These are phyloP conservation scores for Anguilla japonica DNA, from an alignment of 2,113 vertebrate species.

Conservation along the genomic window DNA sequence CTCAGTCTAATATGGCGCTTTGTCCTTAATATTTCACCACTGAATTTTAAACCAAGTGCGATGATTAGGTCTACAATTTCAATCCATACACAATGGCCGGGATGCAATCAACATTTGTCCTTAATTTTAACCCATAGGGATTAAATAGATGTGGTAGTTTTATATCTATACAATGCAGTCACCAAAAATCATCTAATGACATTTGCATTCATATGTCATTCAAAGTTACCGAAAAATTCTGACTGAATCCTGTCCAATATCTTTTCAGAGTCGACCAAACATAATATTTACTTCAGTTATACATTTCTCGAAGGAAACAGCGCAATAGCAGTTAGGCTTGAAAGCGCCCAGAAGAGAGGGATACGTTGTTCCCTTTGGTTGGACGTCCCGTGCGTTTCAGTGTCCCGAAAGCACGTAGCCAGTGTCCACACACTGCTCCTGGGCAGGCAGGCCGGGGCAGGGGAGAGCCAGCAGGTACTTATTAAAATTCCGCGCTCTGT, in stretches of 20 bases:
- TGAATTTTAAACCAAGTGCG: background rate
- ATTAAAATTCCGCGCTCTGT: constrained; percentile 37
- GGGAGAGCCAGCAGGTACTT: constrained; percentile 35
- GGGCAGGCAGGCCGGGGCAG: background rate
- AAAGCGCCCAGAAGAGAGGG: background rate
- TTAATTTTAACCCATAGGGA: background rate
- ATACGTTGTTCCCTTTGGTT: background rate
- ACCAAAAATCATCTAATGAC: too few species aligned
- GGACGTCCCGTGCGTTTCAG: background rate
- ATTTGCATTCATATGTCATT: too few species aligned
- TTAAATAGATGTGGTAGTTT: background rate
- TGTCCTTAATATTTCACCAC: background rate
- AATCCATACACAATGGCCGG: background rate
- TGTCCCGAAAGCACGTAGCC: too few species aligned
- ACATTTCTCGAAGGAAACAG: background rate
- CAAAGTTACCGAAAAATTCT: too few species aligned
- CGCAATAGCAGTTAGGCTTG: background rate
- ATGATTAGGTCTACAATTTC: background rate
- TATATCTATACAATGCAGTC: background rate
- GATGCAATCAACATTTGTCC: background rate
- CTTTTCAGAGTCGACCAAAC: too few species aligned
- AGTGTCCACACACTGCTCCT: background rate
- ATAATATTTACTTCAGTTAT: background rate
- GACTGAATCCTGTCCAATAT: too few species aligned
- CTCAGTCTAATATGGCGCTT: background rate